Evolutionary conservation across 2,888 invertebrate genomes (phyloP), one percentile per base, ranked within the genome.

Genomic region (Himalopsyche tibetana): DNA sequence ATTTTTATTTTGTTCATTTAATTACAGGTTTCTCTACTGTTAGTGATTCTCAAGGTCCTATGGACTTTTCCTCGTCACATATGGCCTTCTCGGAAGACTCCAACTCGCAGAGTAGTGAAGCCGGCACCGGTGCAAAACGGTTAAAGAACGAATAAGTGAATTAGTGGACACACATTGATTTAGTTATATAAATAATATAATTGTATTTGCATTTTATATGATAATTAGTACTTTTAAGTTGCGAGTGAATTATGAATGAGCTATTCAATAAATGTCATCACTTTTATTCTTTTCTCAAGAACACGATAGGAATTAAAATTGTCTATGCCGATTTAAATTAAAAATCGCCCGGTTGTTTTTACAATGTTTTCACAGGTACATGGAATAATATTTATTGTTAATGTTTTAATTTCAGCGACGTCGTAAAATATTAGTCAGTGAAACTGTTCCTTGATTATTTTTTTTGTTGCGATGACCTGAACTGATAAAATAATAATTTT

Each of bases 81-180:
- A 95, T 97, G 94, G 96, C 96, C 89, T 97, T 97, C 91, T 97
- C 97, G 0, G 97, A 98, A 92, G 97, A 98, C 91, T 97, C 97
- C 15, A 97, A 97, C 92, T 97, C 97, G 0, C 97, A 97, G 91
- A 96, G 97, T 90, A 97, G 97, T 90, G 97, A 97, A 90, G 95
- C 96, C 84, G 91, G 91, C 83, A 93, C 93, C 19, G 88, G 80
- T 36, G 95, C 96, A 15, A 97, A 97, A 91, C 94, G 96, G 90
- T 93, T 96, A 92, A 97, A 97, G 94, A 95, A 96, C 90, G 96
- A 96, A 90, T 95, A 94, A 74, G 74, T 74, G 74, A 74, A 74
- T n/a, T 6, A 63, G 63, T 74, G 36, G 28, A 95, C 74, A 74
- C 88, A 85, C 89, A 28, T 63, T 63, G n/a, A 63, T 19, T 74